These are phyloP conservation scores for Lepidostoma basale DNA, from an alignment of 1,140 invertebrate species.

Conservation along the genomic window DNA sequence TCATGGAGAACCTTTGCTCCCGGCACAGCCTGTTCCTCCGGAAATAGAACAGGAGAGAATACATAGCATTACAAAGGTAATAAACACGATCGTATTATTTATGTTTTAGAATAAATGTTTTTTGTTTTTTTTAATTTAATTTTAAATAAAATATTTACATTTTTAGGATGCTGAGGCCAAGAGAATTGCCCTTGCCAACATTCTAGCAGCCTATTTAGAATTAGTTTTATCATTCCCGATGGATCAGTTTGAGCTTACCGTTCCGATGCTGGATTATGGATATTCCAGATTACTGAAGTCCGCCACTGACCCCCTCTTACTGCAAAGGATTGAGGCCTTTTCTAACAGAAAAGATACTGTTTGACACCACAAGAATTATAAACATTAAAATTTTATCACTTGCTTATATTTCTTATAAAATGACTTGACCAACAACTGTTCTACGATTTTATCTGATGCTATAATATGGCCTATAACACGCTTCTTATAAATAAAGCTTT, in stretches of 20 bases:
- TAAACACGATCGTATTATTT: constrained; percentile 18
- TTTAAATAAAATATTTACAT: constrained; percentile 25
- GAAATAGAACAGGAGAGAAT: constrained; percentile 79
- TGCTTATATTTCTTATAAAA: no score
- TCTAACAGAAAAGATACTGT: constrained; percentile 44
- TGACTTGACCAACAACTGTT: no score
- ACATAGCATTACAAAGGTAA: constrained; percentile 79
- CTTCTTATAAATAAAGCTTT: no score
- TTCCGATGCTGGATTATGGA: constrained; percentile 60
- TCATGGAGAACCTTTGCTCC: constrained; percentile 54
- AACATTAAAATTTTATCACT: no score
- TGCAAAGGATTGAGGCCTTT: constrained; percentile 51
- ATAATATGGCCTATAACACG: no score
- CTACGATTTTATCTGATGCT: no score
- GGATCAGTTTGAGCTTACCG: constrained; percentile 60
- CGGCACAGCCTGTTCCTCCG: constrained; percentile 66
- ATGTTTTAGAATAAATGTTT: not conserved
- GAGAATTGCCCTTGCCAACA: constrained; percentile 63
- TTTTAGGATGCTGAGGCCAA: constrained; percentile 64
- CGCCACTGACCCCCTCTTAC: constrained; percentile 55
- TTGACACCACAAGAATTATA: no score
- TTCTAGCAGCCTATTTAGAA: constrained; percentile 65
- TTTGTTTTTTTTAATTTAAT: constrained; percentile 6
- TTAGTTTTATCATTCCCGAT: constrained; percentile 62
- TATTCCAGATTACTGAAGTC: constrained; percentile 62